Conservation (phyloP, 2,113 vertebrate genomes). For the Girardinichthys multiradiatus region DNA sequence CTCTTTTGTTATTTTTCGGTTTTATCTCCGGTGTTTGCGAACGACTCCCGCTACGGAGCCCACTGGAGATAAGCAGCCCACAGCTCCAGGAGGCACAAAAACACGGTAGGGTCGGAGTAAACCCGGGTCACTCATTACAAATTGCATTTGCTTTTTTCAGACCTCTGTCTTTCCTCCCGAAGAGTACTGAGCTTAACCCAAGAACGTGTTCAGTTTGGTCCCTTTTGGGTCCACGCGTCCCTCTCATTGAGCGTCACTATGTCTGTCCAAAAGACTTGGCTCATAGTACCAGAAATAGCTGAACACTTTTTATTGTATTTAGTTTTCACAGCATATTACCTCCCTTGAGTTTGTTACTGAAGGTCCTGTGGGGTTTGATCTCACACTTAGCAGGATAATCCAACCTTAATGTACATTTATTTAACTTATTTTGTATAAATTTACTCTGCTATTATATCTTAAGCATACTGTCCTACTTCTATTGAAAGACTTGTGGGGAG, state of each 20-base stretch:
- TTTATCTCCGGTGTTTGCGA: background rate
- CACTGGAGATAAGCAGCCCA: conserved; percentile 19
- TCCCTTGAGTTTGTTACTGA: too few relatives aligned
- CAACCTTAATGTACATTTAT: background rate
- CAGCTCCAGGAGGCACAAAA: conserved; percentile 32
- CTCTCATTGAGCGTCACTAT: conserved; percentile 3
- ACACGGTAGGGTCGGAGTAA: conserved; percentile 45
- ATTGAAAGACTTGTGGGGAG: too few relatives aligned
- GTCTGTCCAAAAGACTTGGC: conserved; percentile 10
- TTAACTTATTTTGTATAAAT: background rate
- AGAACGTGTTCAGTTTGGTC: too few relatives aligned
- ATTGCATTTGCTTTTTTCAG: too few relatives aligned
- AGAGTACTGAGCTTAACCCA: too few relatives aligned
- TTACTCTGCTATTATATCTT: too few relatives aligned
- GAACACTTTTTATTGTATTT: background rate
- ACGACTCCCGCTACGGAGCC: conserved; percentile 38
- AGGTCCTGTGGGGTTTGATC: background rate
- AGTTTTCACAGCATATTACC: background rate
- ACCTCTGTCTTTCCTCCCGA: too few relatives aligned
- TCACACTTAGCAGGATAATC: background rate
- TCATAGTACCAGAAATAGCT: background rate
- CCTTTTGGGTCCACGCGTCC: conserved; percentile 12
- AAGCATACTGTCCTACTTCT: too few relatives aligned
- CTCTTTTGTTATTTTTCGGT: background rate
- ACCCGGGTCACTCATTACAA: too few relatives aligned